These are phyloP conservation scores for Lagocephalus sceleratus DNA, from an alignment of 2,797 vertebrate genomes.

Conservation along the genomic window DNA sequence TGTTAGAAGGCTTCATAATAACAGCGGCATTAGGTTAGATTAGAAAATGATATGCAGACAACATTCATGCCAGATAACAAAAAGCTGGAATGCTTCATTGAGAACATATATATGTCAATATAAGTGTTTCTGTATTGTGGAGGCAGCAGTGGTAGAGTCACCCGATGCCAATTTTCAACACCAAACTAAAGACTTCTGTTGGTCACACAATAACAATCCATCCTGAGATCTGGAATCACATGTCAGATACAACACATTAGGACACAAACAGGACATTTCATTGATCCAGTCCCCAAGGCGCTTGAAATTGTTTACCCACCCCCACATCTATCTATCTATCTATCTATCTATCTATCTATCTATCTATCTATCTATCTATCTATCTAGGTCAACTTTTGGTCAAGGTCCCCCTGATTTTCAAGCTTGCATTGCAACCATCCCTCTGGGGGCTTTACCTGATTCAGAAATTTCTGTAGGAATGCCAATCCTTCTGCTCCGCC, in stretches of 20 bases:
- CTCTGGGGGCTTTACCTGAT: conserved; percentile 36
- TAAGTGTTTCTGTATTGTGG: conserved; percentile 10
- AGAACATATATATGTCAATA: conserved; percentile 39
- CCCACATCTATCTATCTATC: conserved; percentile 2
- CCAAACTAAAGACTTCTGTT: conserved; percentile 17
- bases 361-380: no score
- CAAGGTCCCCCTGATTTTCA: conserved; percentile 2
- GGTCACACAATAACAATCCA: conserved; percentile 38
- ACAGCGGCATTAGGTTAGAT: no score
- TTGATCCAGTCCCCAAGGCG: conserved; percentile 46
- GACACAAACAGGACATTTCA: conserved; percentile 44
- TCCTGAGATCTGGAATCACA: conserved; percentile 47
- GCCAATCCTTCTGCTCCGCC: conserved; percentile 45
- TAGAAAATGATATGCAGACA: no score
- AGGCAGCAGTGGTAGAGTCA: conserved; percentile 19
- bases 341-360: background rate
- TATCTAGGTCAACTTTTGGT: background rate
- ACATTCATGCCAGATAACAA: no score
- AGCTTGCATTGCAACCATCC: conserved; percentile 24
- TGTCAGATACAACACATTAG: conserved; percentile 49
- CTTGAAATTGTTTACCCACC: conserved; percentile 38
- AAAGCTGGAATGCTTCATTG: no score
- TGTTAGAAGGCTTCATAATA: no score
- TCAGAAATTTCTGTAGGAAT: conserved; percentile 44
- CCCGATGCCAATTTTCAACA: conserved; percentile 11